Percentiles rank a stretch among this genome's conserved stretches.
Evolutionary conservation across 2,888 invertebrate species (phyloP).

Genomic region (Noctua comes): DNA sequence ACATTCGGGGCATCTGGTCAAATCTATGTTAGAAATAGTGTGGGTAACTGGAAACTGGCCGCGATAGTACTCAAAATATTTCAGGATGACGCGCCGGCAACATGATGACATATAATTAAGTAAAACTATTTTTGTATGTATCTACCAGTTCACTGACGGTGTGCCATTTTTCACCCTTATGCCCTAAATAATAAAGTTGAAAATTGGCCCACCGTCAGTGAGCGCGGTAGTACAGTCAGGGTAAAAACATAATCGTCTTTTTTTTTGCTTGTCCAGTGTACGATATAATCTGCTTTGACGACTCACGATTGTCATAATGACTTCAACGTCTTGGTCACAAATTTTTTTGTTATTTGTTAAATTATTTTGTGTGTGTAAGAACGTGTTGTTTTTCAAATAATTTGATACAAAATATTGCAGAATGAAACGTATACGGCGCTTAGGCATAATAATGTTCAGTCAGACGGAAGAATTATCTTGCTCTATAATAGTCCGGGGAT

Average conservation of each 20-base stretch:
- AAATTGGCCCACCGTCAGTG: no score
- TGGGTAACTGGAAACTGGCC: no score
- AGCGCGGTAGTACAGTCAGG: background rate
- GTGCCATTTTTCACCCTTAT: no score
- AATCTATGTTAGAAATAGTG: no score
- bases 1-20: background rate
- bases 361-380: background rate
- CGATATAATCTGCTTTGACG: background rate
- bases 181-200: no score
- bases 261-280: background rate
- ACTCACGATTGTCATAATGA: background rate
- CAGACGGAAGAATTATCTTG: constrained; percentile 57
- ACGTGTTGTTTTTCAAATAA: constrained; percentile 21
- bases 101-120: background rate
- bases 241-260: background rate
- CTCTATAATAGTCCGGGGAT: constrained; percentile 54
- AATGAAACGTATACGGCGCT: constrained; percentile 37
- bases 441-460: constrained; percentile 53
- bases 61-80: background rate
- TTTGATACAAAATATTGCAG: constrained; percentile 22
- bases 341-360: background rate
- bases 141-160: no score
- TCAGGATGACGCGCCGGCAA: background rate
- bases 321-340: background rate
- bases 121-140: background rate